These are phyloP conservation scores for Trachythela sp. DNA, from an alignment of 64 coral and sea anemone species.

Conservation along the genomic window DNA sequence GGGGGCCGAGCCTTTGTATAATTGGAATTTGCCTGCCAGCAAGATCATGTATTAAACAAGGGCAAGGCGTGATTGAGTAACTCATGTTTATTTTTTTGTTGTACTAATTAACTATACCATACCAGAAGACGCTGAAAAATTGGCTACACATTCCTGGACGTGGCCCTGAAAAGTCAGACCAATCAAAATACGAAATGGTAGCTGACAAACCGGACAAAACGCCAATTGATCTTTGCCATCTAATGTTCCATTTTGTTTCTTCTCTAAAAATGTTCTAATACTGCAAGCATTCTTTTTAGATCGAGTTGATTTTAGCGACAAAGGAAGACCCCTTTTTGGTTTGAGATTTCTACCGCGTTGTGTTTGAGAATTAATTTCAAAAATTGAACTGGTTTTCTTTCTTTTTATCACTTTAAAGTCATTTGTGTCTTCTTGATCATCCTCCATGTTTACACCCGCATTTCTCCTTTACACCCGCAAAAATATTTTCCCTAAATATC, in stretches of 20 bases:
- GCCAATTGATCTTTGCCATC: background rate
- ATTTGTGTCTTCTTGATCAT: background rate
- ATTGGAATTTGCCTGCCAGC: too few species aligned
- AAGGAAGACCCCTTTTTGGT: background rate
- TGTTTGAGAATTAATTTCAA: background rate
- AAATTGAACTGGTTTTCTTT: background rate
- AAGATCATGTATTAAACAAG: too few species aligned
- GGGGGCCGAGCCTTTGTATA: too few species aligned
- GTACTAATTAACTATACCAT: too few species aligned
- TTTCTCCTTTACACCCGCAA: too few species aligned
- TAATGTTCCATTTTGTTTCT: background rate
- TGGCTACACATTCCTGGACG: background rate
- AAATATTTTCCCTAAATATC: too few species aligned
- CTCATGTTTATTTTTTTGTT: too few species aligned
- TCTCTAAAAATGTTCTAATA: background rate
- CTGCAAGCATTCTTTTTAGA: background rate
- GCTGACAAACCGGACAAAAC: background rate
- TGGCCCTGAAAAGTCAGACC: background rate
- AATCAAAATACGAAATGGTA: background rate
- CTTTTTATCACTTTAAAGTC: background rate
- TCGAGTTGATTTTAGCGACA: background rate
- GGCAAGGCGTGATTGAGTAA: too few species aligned
- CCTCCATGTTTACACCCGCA: background rate
- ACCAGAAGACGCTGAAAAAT: background rate
- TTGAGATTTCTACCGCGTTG: background rate